phyloP scores from a whole-genome alignment of 2,888 invertebrate genomes.

The Euplagia quadripunctaria region DNA sequence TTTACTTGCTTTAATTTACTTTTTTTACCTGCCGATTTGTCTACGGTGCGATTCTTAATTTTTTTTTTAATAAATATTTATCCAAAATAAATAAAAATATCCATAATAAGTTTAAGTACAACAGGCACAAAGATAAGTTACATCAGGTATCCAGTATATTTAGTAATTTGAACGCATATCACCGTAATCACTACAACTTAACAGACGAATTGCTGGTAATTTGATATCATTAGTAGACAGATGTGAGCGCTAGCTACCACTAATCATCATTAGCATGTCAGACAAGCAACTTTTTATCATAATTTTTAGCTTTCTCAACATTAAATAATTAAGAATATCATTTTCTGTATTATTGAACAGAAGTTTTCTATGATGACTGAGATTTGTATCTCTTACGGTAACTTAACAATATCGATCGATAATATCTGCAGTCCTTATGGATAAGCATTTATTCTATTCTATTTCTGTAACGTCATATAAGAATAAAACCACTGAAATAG shows the following conservation, averaged over 20 bases:
- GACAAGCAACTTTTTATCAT: constrained; percentile 6
- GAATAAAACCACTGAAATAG: too few species aligned
- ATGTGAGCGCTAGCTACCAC: constrained; percentile 17
- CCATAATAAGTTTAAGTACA: too few species aligned
- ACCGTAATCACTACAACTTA: constrained; percentile 20
- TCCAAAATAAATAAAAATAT: too few species aligned
- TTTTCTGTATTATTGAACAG: neutral
- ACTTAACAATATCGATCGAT: neutral
- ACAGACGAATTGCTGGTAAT: constrained; percentile 24
- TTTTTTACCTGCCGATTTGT: too few species aligned
- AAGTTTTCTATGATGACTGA: neutral
- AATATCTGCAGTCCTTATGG: neutral
- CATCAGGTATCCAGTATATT: neutral
- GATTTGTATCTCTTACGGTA: neutral
- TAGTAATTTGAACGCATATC: constrained; percentile 10
- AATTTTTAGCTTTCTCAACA: constrained; percentile 8
- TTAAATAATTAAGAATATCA: constrained; percentile 2
- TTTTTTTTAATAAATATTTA: too few species aligned
- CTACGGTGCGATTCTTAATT: too few species aligned
- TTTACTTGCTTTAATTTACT: too few species aligned
- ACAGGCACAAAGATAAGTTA: neutral
- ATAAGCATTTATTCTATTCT: neutral
- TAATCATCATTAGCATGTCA: constrained; percentile 19
- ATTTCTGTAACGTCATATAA: too few species aligned
- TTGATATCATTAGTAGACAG: constrained; percentile 25